Percentiles rank a stretch among this genome's conserved stretches.
phyloP scores from a whole-genome alignment of 2,797 vertebrate genomes.

The Pteronotus mesoamericanus region DNA sequence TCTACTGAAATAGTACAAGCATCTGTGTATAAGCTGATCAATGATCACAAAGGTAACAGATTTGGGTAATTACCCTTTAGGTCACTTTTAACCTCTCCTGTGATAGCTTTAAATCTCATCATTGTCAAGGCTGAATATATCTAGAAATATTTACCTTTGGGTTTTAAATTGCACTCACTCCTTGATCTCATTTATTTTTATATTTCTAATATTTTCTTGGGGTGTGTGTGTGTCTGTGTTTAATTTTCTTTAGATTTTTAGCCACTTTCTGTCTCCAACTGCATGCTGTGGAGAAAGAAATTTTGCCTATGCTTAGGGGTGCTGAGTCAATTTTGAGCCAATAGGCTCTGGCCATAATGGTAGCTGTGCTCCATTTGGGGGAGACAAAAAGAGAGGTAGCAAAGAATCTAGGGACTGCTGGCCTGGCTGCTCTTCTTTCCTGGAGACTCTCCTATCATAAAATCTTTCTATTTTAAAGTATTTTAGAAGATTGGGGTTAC shows the following conservation, averaged over 20 bases:
- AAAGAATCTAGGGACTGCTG: not conserved
- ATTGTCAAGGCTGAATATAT: not conserved
- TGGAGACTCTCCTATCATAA: not conserved
- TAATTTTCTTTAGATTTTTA: constrained; percentile 28
- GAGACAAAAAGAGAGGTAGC: not conserved
- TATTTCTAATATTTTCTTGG: not conserved
- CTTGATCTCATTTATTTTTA: not conserved
- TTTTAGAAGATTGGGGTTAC: constrained; percentile 1
- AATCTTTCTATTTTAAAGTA: constrained; percentile 15
- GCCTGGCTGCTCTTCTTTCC: not conserved
- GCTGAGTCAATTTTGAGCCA: not conserved
- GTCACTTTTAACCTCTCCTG: not conserved
- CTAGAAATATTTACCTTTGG: constrained; percentile 5
- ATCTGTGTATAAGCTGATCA: not conserved
- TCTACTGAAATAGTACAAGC: not conserved
- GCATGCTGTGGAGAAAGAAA: not conserved
- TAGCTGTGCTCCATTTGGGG: not conserved
- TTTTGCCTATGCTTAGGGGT: not conserved
- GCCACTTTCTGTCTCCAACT: not conserved
- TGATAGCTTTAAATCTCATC: not conserved
- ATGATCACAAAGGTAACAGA: not conserved
- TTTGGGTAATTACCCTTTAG: not conserved
- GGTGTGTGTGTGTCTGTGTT: not conserved
- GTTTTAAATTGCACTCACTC: constrained; percentile 4
- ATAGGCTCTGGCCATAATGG: not conserved